Base-by-base conservation (phyloP, 2,113 vertebrate species). In the Silurus asotus region DNA sequence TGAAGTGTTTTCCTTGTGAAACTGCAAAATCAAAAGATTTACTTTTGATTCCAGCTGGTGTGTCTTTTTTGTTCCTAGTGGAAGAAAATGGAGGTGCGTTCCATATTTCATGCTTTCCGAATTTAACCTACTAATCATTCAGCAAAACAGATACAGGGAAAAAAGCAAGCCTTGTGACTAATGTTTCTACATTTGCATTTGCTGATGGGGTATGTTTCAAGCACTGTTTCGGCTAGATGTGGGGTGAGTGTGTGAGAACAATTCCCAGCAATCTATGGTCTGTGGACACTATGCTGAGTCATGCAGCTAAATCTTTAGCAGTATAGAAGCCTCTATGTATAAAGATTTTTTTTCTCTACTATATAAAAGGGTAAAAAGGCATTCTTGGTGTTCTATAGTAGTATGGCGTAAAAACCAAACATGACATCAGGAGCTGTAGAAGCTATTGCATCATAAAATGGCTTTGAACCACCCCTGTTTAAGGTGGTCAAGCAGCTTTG, bases 91-190 rank as follows among this genome's bases (percentile, higher is more conserved):
- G 55, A 25, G n/a, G 10, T 81, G 17, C 56, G 23, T 17, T 81
- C 65, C 87, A 87, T 82, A 76, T 82, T 84, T 84, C 87, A 89
- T 84, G 88, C 67, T 77, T 37, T 51, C 81, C 87, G 85, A 88
- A 87, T 87, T 89, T 89, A 90, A 90, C 88, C 48, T 65, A 90
- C 88, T 90, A 90, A 90, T 88, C 62, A 14, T 53, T 25, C 17
- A 23, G 13, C 49, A 14, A 55, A 77, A 77, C 61, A 45, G 9
- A n/a, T 3, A 55, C 28, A 7, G 67, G 49, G 25, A 45, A 75
- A 49, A 2, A 37, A 37, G 37, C 37, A 1, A 37, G 37, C 37
- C 37, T n/a, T n/a, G n/a, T n/a, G n/a, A n/a, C 37, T 37, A 37
- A 37, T 37, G 37, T 37, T 37, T 37, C 37, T 37, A 37, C 37